Evolutionary conservation across 2,797 vertebrate genomes (phyloP).

Genomic region (Decapterus maruadsi): DNA sequence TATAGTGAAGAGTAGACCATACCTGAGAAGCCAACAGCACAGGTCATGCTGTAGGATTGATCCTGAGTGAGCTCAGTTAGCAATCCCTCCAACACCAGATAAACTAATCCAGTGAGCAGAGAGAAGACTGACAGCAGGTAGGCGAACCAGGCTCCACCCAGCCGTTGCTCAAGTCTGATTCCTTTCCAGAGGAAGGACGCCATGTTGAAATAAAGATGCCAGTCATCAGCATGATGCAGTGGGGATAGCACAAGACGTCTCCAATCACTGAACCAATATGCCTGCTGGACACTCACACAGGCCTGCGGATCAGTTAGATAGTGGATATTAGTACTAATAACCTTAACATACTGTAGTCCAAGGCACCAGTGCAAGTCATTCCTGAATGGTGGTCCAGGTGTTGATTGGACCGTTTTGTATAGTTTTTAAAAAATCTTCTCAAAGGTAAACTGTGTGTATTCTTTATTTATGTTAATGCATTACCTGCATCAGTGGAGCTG

Average conservation of each 20-base stretch:
- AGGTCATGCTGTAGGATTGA: constrained; percentile 83
- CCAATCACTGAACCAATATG: constrained; percentile 88
- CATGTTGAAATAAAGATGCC: constrained; percentile 99
- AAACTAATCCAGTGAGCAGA: constrained; percentile 89
- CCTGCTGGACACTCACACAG: constrained; percentile 91
- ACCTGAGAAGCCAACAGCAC: constrained; percentile 98
- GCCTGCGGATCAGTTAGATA: constrained; percentile 34
- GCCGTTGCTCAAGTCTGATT: constrained; percentile 86
- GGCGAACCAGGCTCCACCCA: constrained; percentile 91
- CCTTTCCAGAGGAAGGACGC: constrained; percentile 95
- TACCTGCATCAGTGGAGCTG: constrained; percentile 82
- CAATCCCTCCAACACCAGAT: constrained; percentile 87
- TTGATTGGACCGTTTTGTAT: too few relatives aligned
- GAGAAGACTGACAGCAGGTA: constrained; percentile 91
- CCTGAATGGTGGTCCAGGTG: background rate
- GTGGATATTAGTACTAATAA: background rate
- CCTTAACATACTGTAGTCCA: background rate
- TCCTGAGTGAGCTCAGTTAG: constrained; percentile 86
- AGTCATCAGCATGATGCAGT: constrained; percentile 92
- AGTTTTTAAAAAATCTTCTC: too few relatives aligned
- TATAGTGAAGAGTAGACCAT: constrained; percentile 2
- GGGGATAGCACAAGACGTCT: constrained; percentile 91
- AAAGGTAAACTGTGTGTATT: too few relatives aligned
- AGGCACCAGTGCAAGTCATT: background rate
- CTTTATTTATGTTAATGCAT: background rate